These are phyloP conservation scores for Pipra filicauda DNA, from an alignment of 2,113 vertebrate species.

Conservation along the genomic window DNA sequence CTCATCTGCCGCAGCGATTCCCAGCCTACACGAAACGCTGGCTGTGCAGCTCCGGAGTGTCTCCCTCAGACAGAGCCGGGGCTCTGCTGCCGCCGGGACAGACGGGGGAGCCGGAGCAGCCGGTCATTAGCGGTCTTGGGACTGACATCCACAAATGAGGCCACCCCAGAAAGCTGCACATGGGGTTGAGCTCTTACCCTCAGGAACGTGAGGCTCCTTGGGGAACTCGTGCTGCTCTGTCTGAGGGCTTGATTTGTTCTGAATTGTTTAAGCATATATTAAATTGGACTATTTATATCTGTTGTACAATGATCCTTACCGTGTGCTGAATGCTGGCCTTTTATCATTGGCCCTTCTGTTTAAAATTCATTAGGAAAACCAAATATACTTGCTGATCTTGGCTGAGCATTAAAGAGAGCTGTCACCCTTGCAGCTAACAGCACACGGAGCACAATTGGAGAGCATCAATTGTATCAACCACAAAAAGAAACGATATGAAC, in stretches of 20 bases:
- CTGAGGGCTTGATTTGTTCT: not conserved
- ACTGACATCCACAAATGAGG: not conserved
- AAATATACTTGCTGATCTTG: constrained; percentile 48
- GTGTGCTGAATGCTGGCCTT: not conserved
- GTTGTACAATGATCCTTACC: not conserved
- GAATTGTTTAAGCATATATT: not conserved
- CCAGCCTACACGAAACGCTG: not conserved
- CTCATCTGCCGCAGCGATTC: not conserved
- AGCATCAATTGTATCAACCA: not conserved
- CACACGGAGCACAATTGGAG: not conserved
- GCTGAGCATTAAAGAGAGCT: constrained; percentile 28
- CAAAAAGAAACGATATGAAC: not conserved
- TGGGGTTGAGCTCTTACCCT: not conserved
- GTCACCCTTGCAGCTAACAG: constrained; percentile 15
- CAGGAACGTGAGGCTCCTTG: not conserved
- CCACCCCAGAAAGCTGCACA: not conserved
- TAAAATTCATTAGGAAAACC: constrained; percentile 27
- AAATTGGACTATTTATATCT: not conserved
- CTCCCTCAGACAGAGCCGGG: not conserved
- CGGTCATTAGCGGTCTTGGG: not conserved
- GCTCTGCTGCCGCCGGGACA: not conserved
- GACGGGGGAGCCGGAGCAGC: not conserved
- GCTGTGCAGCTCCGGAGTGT: not conserved
- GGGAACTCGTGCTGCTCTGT: not conserved
- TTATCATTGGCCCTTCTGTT: not conserved